These are phyloP conservation scores for Ornithorhynchus anatinus DNA, from an alignment of 2,113 vertebrate species.

Conservation along the genomic window DNA sequence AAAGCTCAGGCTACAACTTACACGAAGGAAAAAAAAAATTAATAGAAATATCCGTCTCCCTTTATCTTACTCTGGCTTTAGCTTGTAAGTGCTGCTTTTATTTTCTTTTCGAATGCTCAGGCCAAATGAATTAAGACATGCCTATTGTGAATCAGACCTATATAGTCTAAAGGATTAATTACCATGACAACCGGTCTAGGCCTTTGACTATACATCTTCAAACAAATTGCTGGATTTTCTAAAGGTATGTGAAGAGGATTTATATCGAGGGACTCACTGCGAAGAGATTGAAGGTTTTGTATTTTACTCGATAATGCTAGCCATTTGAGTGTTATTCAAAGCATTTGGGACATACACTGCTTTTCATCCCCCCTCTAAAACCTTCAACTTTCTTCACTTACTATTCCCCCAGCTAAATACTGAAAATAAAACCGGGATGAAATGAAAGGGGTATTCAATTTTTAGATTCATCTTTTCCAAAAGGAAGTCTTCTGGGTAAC, in stretches of 20 bases:
- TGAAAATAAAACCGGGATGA: background rate
- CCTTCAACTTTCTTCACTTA: background rate
- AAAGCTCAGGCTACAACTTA: background rate
- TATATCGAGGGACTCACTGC: conserved; percentile 21
- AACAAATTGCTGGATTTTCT: conserved; percentile 43
- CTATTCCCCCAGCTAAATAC: background rate
- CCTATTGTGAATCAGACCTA: conserved; percentile 41
- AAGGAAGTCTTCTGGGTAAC: background rate
- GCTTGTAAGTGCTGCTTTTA: background rate
- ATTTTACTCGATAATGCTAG: background rate
- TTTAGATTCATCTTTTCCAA: background rate
- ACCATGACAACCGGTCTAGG: conserved; percentile 66
- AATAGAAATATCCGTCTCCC: background rate
- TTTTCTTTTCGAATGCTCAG: conserved; percentile 35
- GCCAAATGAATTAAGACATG: conserved; percentile 47
- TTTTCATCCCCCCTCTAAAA: background rate
- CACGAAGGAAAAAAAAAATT: background rate
- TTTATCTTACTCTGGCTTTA: background rate
- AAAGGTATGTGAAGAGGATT: conserved; percentile 43
- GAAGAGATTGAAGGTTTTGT: background rate
- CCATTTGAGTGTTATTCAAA: conserved; percentile 16
- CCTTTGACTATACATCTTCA: conserved; percentile 44
- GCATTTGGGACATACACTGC: background rate
- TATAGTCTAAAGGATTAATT: conserved; percentile 65
- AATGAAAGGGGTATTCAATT: background rate